Percentiles rank a stretch among this genome's conserved stretches.
Evolutionary conservation across 2,797 vertebrate genomes (phyloP).

Genomic region (Coracias cyanogaster): DNA sequence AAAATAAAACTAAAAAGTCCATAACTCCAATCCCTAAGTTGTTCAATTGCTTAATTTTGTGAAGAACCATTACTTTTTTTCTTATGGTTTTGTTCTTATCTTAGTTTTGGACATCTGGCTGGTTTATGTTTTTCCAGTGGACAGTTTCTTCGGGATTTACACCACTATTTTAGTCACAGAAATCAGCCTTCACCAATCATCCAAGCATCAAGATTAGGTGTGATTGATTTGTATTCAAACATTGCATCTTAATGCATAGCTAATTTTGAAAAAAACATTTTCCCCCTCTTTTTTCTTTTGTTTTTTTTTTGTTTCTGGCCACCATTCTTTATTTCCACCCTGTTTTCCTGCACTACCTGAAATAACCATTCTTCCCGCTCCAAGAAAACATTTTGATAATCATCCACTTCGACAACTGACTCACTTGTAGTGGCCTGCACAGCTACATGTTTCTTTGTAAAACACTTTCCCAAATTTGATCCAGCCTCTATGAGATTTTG

Average conservation of each 20-base stretch:
- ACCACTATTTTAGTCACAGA: background rate
- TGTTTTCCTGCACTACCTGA: background rate
- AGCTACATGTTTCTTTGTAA: background rate
- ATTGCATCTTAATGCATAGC: background rate
- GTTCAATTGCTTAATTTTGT: constrained; percentile 39
- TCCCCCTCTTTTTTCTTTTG: too few species aligned
- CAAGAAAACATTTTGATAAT: background rate
- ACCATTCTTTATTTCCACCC: background rate
- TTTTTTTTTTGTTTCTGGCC: background rate
- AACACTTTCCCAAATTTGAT: background rate
- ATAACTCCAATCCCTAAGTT: constrained; percentile 8
- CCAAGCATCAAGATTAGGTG: background rate
- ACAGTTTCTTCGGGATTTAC: constrained; percentile 15
- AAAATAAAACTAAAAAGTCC: constrained; percentile 51
- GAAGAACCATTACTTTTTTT: background rate
- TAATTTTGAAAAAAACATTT: background rate
- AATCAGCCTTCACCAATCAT: background rate
- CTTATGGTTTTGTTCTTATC: constrained; percentile 9
- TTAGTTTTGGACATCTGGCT: constrained; percentile 55
- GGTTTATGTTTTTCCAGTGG: background rate
- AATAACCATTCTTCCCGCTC: background rate
- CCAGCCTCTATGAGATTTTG: background rate
- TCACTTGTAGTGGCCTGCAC: background rate
- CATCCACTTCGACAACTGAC: background rate
- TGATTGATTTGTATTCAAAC: background rate